These are phyloP conservation scores for Hydropotes inermis DNA, from an alignment of 2,113 vertebrate genomes.

Conservation along the genomic window DNA sequence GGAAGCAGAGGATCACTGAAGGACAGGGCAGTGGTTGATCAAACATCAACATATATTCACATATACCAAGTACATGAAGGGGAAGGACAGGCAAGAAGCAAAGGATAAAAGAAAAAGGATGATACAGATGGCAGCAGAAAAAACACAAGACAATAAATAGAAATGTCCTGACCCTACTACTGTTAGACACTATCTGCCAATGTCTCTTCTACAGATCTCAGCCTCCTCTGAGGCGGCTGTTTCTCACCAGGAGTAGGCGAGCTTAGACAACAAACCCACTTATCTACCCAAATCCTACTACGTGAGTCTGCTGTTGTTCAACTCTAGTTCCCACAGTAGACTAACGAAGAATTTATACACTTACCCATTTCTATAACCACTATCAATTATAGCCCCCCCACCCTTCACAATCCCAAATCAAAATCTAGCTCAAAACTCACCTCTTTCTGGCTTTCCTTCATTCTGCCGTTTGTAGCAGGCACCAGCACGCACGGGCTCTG, in stretches of 20 bases:
- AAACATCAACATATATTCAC: background rate
- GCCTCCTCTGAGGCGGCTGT: background rate
- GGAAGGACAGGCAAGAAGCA: slow-evolving; percentile 13
- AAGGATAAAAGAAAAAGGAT: slow-evolving; percentile 19
- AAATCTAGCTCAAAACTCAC: slow-evolving; percentile 73
- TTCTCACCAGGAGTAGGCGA: background rate
- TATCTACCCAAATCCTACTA: background rate
- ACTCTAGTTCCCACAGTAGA: background rate
- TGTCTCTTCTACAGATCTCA: background rate
- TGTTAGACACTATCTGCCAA: background rate
- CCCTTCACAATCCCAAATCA: slow-evolving; percentile 56
- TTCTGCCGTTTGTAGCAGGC: slow-evolving; percentile 73
- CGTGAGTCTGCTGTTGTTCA: background rate
- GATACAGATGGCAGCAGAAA: slow-evolving; percentile 24
- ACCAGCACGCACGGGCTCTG: slow-evolving; percentile 65
- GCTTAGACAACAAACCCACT: background rate
- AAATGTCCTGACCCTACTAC: background rate
- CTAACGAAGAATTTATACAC: background rate
- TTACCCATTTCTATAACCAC: background rate
- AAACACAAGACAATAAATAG: background rate
- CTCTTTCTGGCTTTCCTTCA: slow-evolving; percentile 72
- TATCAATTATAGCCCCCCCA: slow-evolving; percentile 39
- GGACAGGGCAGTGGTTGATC: background rate
- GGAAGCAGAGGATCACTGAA: slow-evolving; percentile 45
- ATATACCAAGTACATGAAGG: background rate